Base-by-base conservation (phyloP, 1,140 invertebrate genomes). In the Druon quercuslanigerum region DNA sequence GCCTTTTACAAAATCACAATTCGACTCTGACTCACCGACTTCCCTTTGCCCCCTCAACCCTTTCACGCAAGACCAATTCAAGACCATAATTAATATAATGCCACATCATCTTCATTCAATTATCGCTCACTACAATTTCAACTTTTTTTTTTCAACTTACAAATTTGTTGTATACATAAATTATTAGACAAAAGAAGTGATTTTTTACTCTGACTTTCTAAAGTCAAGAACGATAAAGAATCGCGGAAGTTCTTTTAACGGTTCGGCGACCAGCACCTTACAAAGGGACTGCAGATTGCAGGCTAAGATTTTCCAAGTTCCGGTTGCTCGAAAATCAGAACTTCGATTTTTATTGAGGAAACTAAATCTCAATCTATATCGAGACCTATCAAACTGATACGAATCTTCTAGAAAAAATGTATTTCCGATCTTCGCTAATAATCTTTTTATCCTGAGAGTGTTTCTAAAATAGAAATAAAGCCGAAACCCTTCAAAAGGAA, bases 1-100 rank as follows among this genome's bases (percentile, higher is more conserved):
- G 79, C 74, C 77, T 74, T 81, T 82, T 13, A 77, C 73, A 74
- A 82, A 82, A 82, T 79, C 76, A 78, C 74, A 82, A 60, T 50
- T 46, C 40, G 40, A 46, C 9, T 56, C 14, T 74, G 76, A 72
- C 74, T 66, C 33, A 25, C 14, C 5, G n/a, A n/a, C 25, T 25
- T 13, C 60, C 60, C 54, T 46, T 46, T 11, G 7, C 40, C 40
- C 40, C 40, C 7, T 9, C 40, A 6, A 7, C 9, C 25, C 25
- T 4, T 33, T 9, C 2, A 46, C 9, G 2, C 9, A 46, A 9
- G 40, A 46, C 20, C 60, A 14, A 40, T 66, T 40, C 13, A 66
- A 16, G 40, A 13, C 60, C 25, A 33, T 66, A 25, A 66, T 66
- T 66, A 66, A 13, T 66, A 11, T 46, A 66, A 66, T 66, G 57